Base-by-base conservation (phyloP, 2,113 vertebrate genomes). In the Terrapene triunguis region DNA sequence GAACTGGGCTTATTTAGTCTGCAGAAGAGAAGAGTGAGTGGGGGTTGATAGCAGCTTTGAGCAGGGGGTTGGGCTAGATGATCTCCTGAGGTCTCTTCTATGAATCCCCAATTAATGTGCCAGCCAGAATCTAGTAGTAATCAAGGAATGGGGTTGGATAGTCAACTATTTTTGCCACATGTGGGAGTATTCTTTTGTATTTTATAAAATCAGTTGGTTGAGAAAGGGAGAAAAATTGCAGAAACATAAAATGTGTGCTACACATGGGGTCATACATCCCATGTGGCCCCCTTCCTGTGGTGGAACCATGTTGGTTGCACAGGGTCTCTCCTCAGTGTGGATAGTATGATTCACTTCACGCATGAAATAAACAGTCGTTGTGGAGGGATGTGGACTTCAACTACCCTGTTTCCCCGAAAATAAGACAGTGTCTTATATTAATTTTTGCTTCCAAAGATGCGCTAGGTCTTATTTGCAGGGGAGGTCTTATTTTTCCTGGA, bases 141-240 rank as follows among this genome's bases (percentile, higher is more conserved):
- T 1, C 6, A 80, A 44, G 47, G 44, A 13, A 54, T 1, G 29
- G 21, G 7, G 4, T 78, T 84, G 32, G 62, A 65, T 65, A 35
- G 14, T 65, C 29, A 35, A 3, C 35, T 13, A 11, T 80, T 47
- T 50, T 27, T 8, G 1, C 1, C 6, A 32, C 57, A 53, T 53
- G n/a, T 42, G 83, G 5, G 4, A 4, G 14, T 21, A 0, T 74
- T 4, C 51, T 25, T 69, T 80, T 80, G 62, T 0, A 78, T 88
- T 92, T 78, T 13, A 81, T 47, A 50, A 14, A 48, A 9, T 59
- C 69, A 82, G 25, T 82, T 59, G 1, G 5, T 24, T 85, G 16
- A 51, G 82, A 65, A 65, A 65, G 32, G 62, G 32, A 62, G 32
- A 82, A 80, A n/a, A 29, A 13, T 2, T 51, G 25, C 14, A 54